These are phyloP conservation scores for Alosa sapidissima DNA, from an alignment of 2,797 vertebrate genomes.

Conservation along the genomic window DNA sequence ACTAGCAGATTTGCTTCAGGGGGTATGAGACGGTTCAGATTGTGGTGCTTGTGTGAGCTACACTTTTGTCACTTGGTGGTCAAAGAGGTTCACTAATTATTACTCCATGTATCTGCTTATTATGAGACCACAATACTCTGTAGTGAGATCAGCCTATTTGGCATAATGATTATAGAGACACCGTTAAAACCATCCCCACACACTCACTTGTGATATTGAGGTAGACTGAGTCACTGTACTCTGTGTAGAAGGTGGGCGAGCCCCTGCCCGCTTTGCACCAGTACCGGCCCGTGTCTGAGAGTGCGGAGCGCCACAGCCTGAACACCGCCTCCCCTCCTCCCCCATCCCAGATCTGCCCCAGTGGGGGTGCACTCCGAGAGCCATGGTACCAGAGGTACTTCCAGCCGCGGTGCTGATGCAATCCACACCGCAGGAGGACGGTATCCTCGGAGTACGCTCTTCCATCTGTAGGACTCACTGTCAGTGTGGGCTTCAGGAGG, in stretches of 20 bases:
- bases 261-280: background rate
- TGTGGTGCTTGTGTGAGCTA: too few species aligned
- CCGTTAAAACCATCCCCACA: background rate
- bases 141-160: too few species aligned
- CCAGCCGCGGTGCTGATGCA: background rate
- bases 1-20: background rate
- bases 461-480: background rate
- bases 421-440: background rate
- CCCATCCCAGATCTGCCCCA: constrained; percentile 5
- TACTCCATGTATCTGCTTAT: background rate
- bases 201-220: background rate
- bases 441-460: background rate
- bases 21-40: background rate
- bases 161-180: too few species aligned
- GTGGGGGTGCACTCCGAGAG: background rate
- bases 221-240: background rate
- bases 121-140: too few species aligned
- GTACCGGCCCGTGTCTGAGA: background rate
- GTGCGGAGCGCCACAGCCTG: background rate
- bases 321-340: background rate
- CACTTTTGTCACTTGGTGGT: background rate
- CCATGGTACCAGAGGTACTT: background rate
- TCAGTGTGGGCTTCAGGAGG: background rate
- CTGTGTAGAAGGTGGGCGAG: background rate
- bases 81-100: background rate